phyloP scores from a whole-genome alignment of 2,888 invertebrate genomes.

The Abscondita cerata region DNA sequence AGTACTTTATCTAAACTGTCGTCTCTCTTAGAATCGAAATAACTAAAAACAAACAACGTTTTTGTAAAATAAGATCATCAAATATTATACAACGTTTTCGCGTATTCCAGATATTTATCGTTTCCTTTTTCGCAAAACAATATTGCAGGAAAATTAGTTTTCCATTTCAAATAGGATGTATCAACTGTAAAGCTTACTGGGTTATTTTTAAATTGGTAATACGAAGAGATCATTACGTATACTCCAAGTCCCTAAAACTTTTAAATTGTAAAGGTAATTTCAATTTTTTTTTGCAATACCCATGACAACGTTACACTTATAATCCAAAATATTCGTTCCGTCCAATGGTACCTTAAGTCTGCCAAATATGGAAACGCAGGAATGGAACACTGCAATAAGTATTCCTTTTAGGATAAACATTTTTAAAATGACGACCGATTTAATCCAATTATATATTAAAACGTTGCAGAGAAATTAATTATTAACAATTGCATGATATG shows the following conservation, averaged over 20 bases:
- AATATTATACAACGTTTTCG: slow-evolving; percentile 24
- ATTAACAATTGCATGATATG: too few species aligned
- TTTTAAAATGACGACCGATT: background rate
- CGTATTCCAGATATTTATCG: background rate
- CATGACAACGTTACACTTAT: slow-evolving; percentile 63
- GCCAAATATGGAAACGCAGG: slow-evolving; percentile 67
- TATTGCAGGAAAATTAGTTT: slow-evolving; percentile 71
- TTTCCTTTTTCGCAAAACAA: slow-evolving; percentile 66
- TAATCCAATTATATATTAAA: too few species aligned
- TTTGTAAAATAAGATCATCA: slow-evolving; percentile 46
- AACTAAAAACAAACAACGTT: slow-evolving; percentile 21
- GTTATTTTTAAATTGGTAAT: slow-evolving; percentile 47
- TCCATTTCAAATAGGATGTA: slow-evolving; percentile 63
- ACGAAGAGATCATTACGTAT: slow-evolving; percentile 20
- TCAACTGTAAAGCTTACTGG: slow-evolving; percentile 56
- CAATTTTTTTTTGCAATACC: too few species aligned
- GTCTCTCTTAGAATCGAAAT: slow-evolving; percentile 56
- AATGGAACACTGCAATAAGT: slow-evolving; percentile 59
- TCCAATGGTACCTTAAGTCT: slow-evolving; percentile 61
- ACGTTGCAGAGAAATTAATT: too few species aligned
- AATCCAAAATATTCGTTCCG: slow-evolving; percentile 65
- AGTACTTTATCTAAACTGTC: slow-evolving; percentile 35
- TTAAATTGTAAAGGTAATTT: too few species aligned
- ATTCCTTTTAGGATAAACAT: slow-evolving; percentile 30
- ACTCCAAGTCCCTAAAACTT: slow-evolving; percentile 31